Base-by-base conservation (phyloP, 2,888 invertebrate genomes). In the Nephrotoma appendiculata region DNA sequence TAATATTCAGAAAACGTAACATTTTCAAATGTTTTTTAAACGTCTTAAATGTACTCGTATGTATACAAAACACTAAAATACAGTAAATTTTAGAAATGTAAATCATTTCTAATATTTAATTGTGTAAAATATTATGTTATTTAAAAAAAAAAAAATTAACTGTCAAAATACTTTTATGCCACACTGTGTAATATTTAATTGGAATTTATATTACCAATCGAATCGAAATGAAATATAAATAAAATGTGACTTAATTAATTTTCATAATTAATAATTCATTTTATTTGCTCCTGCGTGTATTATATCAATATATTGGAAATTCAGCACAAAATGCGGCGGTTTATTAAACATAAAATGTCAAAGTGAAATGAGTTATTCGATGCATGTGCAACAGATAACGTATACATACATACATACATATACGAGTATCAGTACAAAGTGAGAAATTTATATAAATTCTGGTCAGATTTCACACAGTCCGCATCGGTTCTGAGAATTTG, bases 181-280 rank as follows among this genome's bases (percentile, higher is more conserved):
- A 71, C 71, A 71, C 71, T 71, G 71, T 71, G 11, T 31, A 52
- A 15, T 15, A 57, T 57, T 57, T 57, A 57, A 57, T 57, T 57
- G 52, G 52, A 57, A 57, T 57, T 57, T 57, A 57, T n/a, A 71
- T 71, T 71, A 31, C 9, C 31, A 31, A 71, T 71, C 71, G 71
- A 31, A 71, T 31, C 31, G 71, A 71, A 71, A 71, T 31, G 71
- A 71, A 71, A 31, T 31, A 31, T 42, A 11, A 31, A 85, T 85
- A 44, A 85, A 86, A 48, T 41, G 48, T 52, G 86, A 86, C 86
- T 86, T 86, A 86, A 86, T 86, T 86, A 86, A 86, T 86, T 57
- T 86, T 86, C 57, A 86, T 86, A 86, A 86, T 86, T 86, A 86
- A 86, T 48, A 45, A 85, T 85, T 43, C 85, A 85, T 15, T 85